Conservation (phyloP, 1,140 invertebrate species). For the Drosophila sproati region DNA sequence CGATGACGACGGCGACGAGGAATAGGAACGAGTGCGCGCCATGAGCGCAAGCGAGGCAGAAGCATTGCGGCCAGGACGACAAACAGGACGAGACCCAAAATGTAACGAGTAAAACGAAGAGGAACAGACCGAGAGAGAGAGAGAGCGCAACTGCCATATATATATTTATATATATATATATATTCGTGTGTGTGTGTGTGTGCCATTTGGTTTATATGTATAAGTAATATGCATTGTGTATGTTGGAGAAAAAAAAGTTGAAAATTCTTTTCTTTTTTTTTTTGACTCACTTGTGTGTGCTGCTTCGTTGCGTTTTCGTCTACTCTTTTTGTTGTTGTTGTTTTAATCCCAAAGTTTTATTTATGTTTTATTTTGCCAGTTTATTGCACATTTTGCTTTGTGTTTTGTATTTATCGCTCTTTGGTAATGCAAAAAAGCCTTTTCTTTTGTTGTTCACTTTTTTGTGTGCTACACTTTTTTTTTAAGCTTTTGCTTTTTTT, state of each 20-base stretch:
- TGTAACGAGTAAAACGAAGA: constrained; percentile 53
- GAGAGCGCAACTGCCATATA: constrained; percentile 19
- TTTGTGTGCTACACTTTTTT: constrained; percentile 24
- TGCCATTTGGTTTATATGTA: constrained; percentile 31
- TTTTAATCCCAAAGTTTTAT: constrained; percentile 52
- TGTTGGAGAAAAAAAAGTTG: constrained; percentile 49
- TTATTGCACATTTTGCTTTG: constrained; percentile 74
- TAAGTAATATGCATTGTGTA: constrained; percentile 23
- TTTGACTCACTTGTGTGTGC: constrained; percentile 76
- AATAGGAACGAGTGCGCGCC: constrained; percentile 69
- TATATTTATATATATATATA: constrained; percentile 10
- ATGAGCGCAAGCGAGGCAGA: constrained; percentile 40
- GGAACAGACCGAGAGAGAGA: background rate
- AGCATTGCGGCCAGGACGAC: constrained; percentile 43
- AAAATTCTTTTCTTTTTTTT: constrained; percentile 43
- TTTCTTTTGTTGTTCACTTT: constrained; percentile 28
- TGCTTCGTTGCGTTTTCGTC: constrained; percentile 61
- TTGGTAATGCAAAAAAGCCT: constrained; percentile 33
- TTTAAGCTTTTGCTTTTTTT: constrained; percentile 7
- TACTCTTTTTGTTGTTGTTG: constrained; percentile 11
- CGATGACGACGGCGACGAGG: constrained; percentile 31
- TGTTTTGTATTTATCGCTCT: constrained; percentile 31
- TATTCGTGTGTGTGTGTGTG: constrained; percentile 18
- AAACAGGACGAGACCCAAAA: constrained; percentile 50
- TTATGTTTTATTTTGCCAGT: constrained; percentile 36